A percentile compares a stretch with the other conserved stretches of the same genome.
Conservation (phyloP, 2,888 invertebrate genomes). For the Bombylius discolor region DNA sequence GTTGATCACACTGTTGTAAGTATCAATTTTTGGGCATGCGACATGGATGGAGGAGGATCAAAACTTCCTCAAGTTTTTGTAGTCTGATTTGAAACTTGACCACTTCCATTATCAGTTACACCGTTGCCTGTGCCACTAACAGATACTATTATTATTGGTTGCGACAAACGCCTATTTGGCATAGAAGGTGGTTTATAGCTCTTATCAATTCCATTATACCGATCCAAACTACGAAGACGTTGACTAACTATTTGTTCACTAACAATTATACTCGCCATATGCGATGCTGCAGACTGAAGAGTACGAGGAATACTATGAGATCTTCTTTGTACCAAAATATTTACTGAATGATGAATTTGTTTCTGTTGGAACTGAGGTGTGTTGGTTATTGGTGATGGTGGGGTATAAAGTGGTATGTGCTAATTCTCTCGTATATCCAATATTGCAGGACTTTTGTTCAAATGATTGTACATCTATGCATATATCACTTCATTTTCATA, state of each 20-base stretch:
- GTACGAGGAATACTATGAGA: slow-evolving; percentile 34
- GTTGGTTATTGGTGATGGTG: slow-evolving; percentile 15
- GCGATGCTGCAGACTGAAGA: slow-evolving; percentile 10
- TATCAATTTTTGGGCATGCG: slow-evolving; percentile 9
- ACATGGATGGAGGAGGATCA: slow-evolving; percentile 4
- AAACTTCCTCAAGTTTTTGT: slow-evolving; percentile 12
- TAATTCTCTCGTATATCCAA: slow-evolving; percentile 12
- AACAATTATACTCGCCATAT: slow-evolving; percentile 8
- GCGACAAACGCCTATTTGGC: slow-evolving; percentile 24
- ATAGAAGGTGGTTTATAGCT: slow-evolving; percentile 30
- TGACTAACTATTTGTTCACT: slow-evolving; percentile 17
- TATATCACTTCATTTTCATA: slow-evolving; percentile 31
- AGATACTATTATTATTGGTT: slow-evolving; percentile 8
- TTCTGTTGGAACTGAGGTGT: slow-evolving; percentile 2
- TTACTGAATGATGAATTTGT: slow-evolving; percentile 10
- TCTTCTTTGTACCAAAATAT: slow-evolving; percentile 29
- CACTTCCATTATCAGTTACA: not conserved
- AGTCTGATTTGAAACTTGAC: slow-evolving; percentile 6
- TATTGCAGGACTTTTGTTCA: slow-evolving; percentile 27
- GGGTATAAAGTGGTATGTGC: slow-evolving; percentile 16
- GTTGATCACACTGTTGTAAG: not conserved
- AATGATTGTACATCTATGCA: slow-evolving; percentile 31
- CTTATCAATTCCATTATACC: slow-evolving; percentile 25
- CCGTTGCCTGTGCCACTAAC: not conserved
- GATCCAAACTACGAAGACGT: slow-evolving; percentile 33